These are phyloP conservation scores for Folsomia manolachei DNA, from an alignment of 2,888 invertebrate genomes.

Conservation along the genomic window DNA sequence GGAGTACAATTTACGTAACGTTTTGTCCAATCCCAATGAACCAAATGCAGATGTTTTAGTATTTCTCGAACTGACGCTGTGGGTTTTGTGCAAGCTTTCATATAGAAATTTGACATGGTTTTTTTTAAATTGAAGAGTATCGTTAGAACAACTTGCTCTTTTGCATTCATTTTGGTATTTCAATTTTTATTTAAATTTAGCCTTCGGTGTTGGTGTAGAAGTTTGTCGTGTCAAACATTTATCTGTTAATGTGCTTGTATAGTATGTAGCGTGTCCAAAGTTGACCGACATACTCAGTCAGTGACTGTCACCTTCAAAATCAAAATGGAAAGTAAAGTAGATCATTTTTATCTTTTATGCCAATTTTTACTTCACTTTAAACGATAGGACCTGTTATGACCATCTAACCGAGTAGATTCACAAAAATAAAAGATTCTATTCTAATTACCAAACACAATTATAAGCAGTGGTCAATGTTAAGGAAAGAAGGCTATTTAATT, in stretches of 20 bases:
- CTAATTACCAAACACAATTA: no score
- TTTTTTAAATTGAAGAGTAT: neutral
- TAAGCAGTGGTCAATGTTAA: neutral
- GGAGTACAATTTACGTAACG: no score
- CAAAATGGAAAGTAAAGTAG: conserved; percentile 1
- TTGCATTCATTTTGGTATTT: neutral
- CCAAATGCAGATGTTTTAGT: no score
- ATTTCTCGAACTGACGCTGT: no score
- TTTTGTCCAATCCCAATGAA: no score
- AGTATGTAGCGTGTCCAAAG: neutral
- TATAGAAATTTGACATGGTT: neutral
- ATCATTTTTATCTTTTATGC: neutral
- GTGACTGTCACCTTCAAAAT: neutral
- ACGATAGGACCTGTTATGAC: no score
- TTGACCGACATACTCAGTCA: neutral
- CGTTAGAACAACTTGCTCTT: neutral
- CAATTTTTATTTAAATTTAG: neutral
- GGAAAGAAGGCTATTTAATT: neutral
- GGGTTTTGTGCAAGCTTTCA: no score
- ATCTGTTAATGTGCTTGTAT: neutral
- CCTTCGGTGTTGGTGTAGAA: no score
- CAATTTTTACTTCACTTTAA: no score
- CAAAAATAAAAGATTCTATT: no score
- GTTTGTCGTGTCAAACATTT: no score
- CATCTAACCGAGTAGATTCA: no score